Base-by-base conservation (phyloP, 1,140 invertebrate genomes). In the Lasioglossum baleicum region DNA sequence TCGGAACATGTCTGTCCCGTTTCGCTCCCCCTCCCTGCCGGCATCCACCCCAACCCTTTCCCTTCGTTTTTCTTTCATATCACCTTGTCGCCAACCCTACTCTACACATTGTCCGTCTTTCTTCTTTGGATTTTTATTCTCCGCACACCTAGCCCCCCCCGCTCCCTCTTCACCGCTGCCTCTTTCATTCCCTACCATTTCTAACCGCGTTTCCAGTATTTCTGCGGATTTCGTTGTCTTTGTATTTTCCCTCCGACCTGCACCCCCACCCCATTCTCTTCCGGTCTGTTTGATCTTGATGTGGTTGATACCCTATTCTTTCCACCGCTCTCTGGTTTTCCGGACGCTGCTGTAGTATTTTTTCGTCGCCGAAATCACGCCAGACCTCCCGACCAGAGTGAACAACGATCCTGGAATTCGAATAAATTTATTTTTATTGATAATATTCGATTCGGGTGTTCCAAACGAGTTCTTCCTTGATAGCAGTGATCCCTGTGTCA, bases 1-100 rank as follows among this genome's bases (percentile, higher is more conserved):
- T 71, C 44, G 79, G 71, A 85, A 84, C 75, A 68, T 76, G 76
- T 77, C 79, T 51, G 15, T 83, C 31, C 31, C 44, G 20, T 22
- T 44, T 35, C 60, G 15, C 13, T 0, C 3, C 13, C 51, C 2
- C 51, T 5, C 17, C 0, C 51, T 20, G 1, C 1, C 51, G 51
- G 15, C 51, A 11, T 11, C 44, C 35, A 35, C 51, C 51, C 13
- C 6, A 53, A 22, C 26, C 4, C 56, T 13, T 26, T 2, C 22
- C 17, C 31, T 51, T 11, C 40, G 31, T 67, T 66, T 35, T 40
- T 68, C 26, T 44, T 66, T 66, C 4, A 13, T 26, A 20, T n/a
- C 53, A 2, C 22, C n/a, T n/a, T 44, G 11, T 53, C 44, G 17
- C 20, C 42, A 2, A 7, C 13, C 56, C 10, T 10, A 22, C 42